Conservation (phyloP, 1,140 invertebrate genomes). For the Hirudo medicinalis region DNA sequence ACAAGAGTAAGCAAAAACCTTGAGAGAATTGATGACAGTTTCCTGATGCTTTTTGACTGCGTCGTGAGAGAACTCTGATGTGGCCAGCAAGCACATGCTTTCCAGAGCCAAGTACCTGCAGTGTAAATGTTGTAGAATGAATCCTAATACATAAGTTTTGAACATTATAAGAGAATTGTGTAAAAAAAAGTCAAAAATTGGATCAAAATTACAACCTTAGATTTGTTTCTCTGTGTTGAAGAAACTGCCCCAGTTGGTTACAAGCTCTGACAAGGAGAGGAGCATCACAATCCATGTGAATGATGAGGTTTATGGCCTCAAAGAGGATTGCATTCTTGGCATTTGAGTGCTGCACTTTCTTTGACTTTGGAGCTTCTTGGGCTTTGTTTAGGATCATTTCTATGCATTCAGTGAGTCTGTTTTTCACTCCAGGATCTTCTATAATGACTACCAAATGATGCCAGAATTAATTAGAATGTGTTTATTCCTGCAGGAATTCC, state of each 20-base stretch:
- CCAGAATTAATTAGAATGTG: too few species aligned
- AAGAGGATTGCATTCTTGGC: slow-evolving; percentile 99
- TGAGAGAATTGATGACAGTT: slow-evolving; percentile 95
- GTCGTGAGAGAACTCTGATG: slow-evolving; percentile 97
- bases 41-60: slow-evolving; percentile 99
- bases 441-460: slow-evolving; percentile 6
- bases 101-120: slow-evolving; percentile 86
- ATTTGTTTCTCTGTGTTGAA: slow-evolving; percentile 97
- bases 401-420: slow-evolving; percentile 83
- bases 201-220: slow-evolving; percentile 49
- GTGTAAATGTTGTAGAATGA: background rate
- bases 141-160: background rate
- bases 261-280: slow-evolving; percentile 91
- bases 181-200: too few species aligned
- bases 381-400: slow-evolving; percentile 99
- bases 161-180: too few species aligned
- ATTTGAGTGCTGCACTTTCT: slow-evolving; percentile 99
- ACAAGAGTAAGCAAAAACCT: slow-evolving; percentile 44
- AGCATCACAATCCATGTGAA: slow-evolving; percentile 95
- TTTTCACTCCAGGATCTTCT: slow-evolving; percentile 14
- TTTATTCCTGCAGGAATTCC: too few species aligned
- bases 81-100: slow-evolving; percentile 97
- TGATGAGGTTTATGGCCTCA: slow-evolving; percentile 98
- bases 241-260: slow-evolving; percentile 94
- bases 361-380: slow-evolving; percentile 97